phyloP scores from a whole-genome alignment of 2,797 vertebrate genomes.

The Sitta carolinensis region DNA sequence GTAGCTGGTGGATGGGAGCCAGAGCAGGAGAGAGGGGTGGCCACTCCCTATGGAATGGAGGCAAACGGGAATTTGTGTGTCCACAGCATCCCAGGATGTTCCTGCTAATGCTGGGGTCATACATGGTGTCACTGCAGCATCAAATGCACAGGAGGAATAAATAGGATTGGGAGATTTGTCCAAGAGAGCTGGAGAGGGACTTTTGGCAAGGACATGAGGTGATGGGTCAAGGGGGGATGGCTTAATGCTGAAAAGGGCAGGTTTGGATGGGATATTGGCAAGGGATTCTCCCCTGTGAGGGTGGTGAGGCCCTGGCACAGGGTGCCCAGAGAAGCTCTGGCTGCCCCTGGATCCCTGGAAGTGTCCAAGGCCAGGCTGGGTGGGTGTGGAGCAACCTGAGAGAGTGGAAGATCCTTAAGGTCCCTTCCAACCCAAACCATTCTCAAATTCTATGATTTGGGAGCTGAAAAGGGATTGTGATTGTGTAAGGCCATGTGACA shows the following conservation, averaged over 20 bases:
- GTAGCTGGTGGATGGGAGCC: not conserved
- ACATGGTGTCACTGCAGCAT: fast-evolving
- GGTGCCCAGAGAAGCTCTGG: not conserved
- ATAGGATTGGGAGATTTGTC: not conserved
- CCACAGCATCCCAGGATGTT: not conserved
- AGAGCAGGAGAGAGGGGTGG: not conserved
- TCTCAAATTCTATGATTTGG: not conserved
- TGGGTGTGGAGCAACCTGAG: fast-evolving
- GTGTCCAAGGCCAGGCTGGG: not conserved
- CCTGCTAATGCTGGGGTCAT: not conserved
- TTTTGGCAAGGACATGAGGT: not conserved
- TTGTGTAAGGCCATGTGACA: fast-evolving
- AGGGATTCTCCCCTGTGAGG: not conserved
- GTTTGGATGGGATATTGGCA: not conserved
- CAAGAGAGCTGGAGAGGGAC: not conserved
- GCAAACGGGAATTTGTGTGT: not conserved
- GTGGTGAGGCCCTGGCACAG: fast-evolving
- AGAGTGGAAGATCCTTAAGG: fast-evolving
- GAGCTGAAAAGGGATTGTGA: not conserved
- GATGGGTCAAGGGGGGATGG: not conserved
- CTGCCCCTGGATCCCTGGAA: not conserved
- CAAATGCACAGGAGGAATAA: not conserved
- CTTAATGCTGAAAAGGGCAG: not conserved
- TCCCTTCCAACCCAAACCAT: not conserved
- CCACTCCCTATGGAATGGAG: not conserved